Evolutionary conservation across 2,797 vertebrate species (phyloP).

Genomic region (Channallabes apus): DNA sequence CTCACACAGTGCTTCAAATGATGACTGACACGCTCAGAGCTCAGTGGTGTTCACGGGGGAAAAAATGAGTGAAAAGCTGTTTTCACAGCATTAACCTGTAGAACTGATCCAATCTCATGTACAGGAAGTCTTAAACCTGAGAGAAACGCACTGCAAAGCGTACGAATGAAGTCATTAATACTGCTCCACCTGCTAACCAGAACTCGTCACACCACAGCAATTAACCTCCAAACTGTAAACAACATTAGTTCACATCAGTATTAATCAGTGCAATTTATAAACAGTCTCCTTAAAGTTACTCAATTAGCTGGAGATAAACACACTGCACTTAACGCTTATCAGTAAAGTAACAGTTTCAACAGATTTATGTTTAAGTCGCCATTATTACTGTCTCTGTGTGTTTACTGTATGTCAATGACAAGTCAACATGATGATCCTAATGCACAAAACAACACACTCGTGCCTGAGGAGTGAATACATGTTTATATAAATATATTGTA

Average conservation of each 20-base stretch:
- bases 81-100: neutral
- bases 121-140: neutral
- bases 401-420: conserved; percentile 30
- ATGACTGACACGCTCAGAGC: conserved; percentile 47
- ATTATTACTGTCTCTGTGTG: conserved; percentile 40
- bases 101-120: neutral
- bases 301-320: neutral
- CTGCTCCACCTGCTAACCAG: neutral
- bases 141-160: neutral
- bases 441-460: neutral
- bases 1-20: conserved; percentile 49
- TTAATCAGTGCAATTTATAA: neutral
- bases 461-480: neutral
- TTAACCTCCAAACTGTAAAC: neutral
- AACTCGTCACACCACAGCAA: neutral
- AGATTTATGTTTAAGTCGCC: conserved; percentile 26
- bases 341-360: conserved; percentile 22
- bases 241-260: neutral
- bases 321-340: conserved; percentile 3
- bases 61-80: conserved; percentile 9
- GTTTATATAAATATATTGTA: too few relatives aligned
- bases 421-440: conserved; percentile 19
- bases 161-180: neutral
- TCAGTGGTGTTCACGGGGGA: conserved; percentile 17
- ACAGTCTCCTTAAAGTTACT: neutral